Base-by-base conservation (phyloP, 2,113 vertebrate genomes). In the Psittacara wagleri region DNA sequence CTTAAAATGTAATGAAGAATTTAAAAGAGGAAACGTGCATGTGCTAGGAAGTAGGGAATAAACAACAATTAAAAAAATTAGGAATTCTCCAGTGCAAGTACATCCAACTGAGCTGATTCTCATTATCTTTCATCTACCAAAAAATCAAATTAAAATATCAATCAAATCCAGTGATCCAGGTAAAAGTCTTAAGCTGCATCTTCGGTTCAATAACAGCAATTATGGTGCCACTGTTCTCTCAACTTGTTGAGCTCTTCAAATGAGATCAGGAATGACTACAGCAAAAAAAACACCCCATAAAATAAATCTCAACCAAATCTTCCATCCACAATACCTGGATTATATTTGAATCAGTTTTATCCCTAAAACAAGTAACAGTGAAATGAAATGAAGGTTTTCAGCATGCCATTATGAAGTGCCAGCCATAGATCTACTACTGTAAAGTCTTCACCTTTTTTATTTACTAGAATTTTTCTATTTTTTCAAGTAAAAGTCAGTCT, bases 111-210 rank as follows among this genome's bases (percentile, higher is more conserved):
- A 80, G 74, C 31, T 44, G 70, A 81, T 81, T 91, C 88, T 96
- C 72, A 87, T 88, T 79, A 77, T 59, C 90, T 88, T 86, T 93
- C 83, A 80, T 64, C 82, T 92, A 88, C 86, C 86, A 78, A 85
- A 96, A 94, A 91, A 77, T 2, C 3, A 90, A 91, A 95, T 81
- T 90, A 96, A 96, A 94, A 90, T 67, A 74, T 90, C 94, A 86
- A 57, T 75, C 83, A 94, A 82, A 91, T 13, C 77, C 83, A 96
- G 85, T 25, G 54, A 93, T 90, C 55, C 92, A 70, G 66, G 76
- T 94, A 94, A 76, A 93, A 96, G 72, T 88, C 90, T 96, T 78
- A 87, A 83, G 84, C 75, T 37, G 69, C 54, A 61, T 79, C 67
- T 68, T 62, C 9, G 57, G 86, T 91, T 96, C 89, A 76, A 79